A percentile compares a stretch with the other conserved stretches of the same genome.
These are phyloP conservation scores for Hoplostethus atlanticus DNA, from an alignment of 2,797 vertebrate species.

Conservation along the genomic window DNA sequence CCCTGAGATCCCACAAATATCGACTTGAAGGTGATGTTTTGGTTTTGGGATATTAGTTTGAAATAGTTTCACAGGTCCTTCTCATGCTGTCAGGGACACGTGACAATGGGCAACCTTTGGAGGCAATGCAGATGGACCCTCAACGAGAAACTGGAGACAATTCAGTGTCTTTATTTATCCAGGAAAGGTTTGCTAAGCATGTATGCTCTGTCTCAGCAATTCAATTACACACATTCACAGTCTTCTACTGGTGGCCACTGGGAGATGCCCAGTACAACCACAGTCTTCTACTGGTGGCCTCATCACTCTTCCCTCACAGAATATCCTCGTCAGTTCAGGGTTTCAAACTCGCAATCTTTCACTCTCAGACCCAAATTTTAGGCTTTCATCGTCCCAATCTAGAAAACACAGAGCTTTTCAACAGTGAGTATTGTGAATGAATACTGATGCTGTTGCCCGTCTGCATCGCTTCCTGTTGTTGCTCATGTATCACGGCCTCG, in stretches of 20 bases:
- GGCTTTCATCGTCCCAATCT: not conserved
- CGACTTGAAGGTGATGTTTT: conserved; percentile 28
- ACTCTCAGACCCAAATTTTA: not conserved
- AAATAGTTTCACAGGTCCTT: conserved; percentile 22
- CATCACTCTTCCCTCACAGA: too few relatives aligned
- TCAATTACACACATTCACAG: too few relatives aligned
- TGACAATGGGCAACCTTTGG: conserved; percentile 29
- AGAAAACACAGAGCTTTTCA: conserved; percentile 1
- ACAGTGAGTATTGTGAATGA: not conserved
- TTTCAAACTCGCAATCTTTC: too few relatives aligned
- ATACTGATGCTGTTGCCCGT: not conserved
- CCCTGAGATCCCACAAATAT: not conserved
- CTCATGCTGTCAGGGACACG: conserved; percentile 2
- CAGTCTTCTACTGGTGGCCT: too few relatives aligned
- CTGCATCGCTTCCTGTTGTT: conserved; percentile 40
- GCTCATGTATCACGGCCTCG: conserved; percentile 36
- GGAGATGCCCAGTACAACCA: too few relatives aligned
- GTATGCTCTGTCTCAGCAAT: too few relatives aligned
- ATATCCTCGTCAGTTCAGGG: too few relatives aligned
- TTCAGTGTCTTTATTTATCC: not conserved
- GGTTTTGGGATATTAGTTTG: conserved; percentile 28
- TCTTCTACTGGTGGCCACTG: too few relatives aligned
- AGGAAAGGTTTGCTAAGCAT: too few relatives aligned
- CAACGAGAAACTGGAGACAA: too few relatives aligned
- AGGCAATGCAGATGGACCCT: conserved; percentile 35